Percentiles rank a stretch among this genome's conserved stretches.
Conservation (phyloP, 2,113 vertebrate species). For the Odocoileus hemionus region DNA sequence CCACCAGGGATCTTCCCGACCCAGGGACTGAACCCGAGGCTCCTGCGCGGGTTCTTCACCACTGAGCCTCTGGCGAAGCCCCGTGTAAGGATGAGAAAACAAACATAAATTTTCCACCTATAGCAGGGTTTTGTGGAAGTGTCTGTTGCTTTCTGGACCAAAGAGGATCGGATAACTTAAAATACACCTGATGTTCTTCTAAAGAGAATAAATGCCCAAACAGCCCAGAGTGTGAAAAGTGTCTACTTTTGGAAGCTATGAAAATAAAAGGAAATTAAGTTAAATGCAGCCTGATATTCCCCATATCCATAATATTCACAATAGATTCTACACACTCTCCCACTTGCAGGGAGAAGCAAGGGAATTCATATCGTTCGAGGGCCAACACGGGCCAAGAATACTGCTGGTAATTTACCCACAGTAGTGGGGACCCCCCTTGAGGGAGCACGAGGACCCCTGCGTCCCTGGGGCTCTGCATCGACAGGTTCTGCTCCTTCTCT, state of each 20-base stretch:
- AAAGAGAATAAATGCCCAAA: conserved; percentile 18
- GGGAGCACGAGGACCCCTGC: not conserved
- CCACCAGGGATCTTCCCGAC: not conserved
- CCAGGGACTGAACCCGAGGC: not conserved
- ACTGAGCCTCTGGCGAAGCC: not conserved
- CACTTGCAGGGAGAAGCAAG: not conserved
- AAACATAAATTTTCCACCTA: not conserved
- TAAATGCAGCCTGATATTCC: not conserved
- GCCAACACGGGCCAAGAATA: not conserved
- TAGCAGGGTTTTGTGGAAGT: not conserved
- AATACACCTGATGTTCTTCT: not conserved
- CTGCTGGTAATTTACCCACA: not conserved
- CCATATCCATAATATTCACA: not conserved
- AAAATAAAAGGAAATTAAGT: conserved; percentile 35
- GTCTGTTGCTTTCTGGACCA: conserved; percentile 9
- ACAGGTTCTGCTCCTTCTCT: not conserved
- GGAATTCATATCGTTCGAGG: not conserved
- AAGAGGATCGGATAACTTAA: not conserved
- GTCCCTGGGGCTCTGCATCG: not conserved
- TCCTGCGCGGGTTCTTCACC: rapidly evolving
- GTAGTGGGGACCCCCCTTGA: not conserved
- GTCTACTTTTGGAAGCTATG: not conserved
- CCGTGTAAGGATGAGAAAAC: not conserved
- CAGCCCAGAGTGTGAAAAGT: not conserved
- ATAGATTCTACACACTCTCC: not conserved